Evolutionary conservation across 2,888 invertebrate species (phyloP), one percentile per base, ranked within the genome.

Genomic region (Philonicus albiceps): DNA sequence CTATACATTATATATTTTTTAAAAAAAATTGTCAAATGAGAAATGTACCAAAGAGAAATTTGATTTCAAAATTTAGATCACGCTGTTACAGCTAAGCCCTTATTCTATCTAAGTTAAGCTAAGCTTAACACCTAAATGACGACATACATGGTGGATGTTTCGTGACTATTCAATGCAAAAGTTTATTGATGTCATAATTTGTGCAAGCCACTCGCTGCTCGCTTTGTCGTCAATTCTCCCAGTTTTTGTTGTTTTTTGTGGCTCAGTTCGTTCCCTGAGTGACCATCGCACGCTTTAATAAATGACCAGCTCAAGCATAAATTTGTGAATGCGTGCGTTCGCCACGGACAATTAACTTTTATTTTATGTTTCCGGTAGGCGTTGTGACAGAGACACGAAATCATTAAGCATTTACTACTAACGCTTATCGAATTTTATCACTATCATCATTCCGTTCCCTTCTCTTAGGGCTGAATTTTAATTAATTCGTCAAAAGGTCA

Each of bases 291-390:
- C 55, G 84, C 73, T 84, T 84, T 84, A 84, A 84, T 84, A 84
- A 84, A 43, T 73, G 84, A 19, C 37, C 73, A 84, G 84, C 30
- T 73, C 73, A 43, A 43, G 84, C 84, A 84, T 84, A 81, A 81
- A 81, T 81, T 81, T 81, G 55, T 81, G 81, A 81, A 72, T 84
- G 84, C 84, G 84, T 84, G 84, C 84, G 40, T 84, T 86, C 76
- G 85, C 78, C 78, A 73, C 74, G 85, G 85, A 80, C 87, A 87
- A 87, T 87, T 87, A 87, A 87, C 80, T 73, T 87, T 87, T 85
- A 78, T 87, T 86, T 85, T 87, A 87, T 87, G 80, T 87, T 87
- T 87, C 87, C 87, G 87, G 87, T 87, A 86, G 86, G 86, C 86
- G 86, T 86, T 64, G 64, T 27, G 64, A 11, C 64, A 64, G 40